A percentile compares a stretch with the other conserved stretches of the same genome.
These are phyloP conservation scores for Rhyacichthys aspro DNA, from an alignment of 2,797 vertebrate species.

Conservation along the genomic window DNA sequence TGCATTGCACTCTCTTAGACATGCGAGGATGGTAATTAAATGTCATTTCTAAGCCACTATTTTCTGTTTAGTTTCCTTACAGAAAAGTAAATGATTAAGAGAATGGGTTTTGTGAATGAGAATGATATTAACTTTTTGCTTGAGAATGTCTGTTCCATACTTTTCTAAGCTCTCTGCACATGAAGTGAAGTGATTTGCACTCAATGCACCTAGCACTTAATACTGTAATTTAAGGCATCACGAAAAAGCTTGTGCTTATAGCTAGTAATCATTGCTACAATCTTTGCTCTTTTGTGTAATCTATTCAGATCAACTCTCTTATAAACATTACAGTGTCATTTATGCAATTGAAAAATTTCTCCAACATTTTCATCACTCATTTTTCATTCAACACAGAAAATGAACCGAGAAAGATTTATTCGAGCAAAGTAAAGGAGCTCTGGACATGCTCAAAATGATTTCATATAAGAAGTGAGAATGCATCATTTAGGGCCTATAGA, in stretches of 20 bases:
- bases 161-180: not conserved
- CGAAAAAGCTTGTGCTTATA: conserved; percentile 13
- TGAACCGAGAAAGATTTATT: conserved; percentile 11
- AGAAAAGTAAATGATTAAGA: not conserved
- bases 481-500: conserved; percentile 2
- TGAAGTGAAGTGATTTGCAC: conserved; percentile 11
- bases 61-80: conserved; percentile 1
- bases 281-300: conserved; percentile 12
- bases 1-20: conserved; percentile 14
- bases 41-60: not conserved
- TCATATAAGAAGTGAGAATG: not conserved
- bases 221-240: conserved; percentile 19
- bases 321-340: conserved; percentile 16
- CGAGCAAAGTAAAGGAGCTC: not conserved
- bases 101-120: not conserved
- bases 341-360: not conserved
- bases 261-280: conserved; percentile 13
- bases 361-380: conserved; percentile 27
- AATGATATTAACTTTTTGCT: not conserved
- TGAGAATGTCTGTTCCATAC: not conserved
- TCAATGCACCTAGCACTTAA: conserved; percentile 16
- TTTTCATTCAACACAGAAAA: conserved; percentile 20
- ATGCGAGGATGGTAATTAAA: conserved; percentile 10
- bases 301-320: conserved; percentile 23
- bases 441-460: conserved; percentile 15